Evolutionary conservation across 1,140 invertebrate species (phyloP).

Genomic region (Myzus persicae): DNA sequence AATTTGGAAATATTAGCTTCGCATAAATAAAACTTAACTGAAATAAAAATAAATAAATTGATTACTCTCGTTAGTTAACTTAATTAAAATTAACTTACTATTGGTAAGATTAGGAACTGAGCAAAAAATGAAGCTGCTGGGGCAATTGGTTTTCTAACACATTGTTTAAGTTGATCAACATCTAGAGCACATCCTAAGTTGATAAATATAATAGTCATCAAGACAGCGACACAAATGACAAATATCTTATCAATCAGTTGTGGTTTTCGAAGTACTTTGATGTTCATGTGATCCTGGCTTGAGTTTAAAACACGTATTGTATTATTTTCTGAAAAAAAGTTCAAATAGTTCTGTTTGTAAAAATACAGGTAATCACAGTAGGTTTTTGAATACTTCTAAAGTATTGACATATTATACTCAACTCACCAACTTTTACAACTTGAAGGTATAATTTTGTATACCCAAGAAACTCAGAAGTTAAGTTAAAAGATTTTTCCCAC

Average conservation of each 20-base stretch:
- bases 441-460: slow-evolving; percentile 39
- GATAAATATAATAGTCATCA: slow-evolving; percentile 87
- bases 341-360: not conserved
- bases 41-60: slow-evolving; percentile 61
- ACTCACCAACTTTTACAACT: slow-evolving; percentile 40
- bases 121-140: slow-evolving; percentile 82
- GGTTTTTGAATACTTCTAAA: not conserved
- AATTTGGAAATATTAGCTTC: slow-evolving; percentile 75
- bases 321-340: slow-evolving; percentile 22
- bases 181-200: slow-evolving; percentile 94
- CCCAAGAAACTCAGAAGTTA: slow-evolving; percentile 33
- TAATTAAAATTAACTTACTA: slow-evolving; percentile 71
- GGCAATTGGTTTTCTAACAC: slow-evolving; percentile 80
- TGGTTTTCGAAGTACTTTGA: slow-evolving; percentile 72
- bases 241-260: slow-evolving; percentile 79
- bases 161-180: slow-evolving; percentile 74
- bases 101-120: slow-evolving; percentile 89
- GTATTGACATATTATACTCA: not conserved
- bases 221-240: slow-evolving; percentile 76
- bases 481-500: not conserved
- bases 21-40: slow-evolving; percentile 82
- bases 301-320: not conserved
- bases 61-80: not conserved
- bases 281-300: slow-evolving; percentile 64
- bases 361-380: not conserved